These are phyloP conservation scores for Amniataba percoides DNA, from an alignment of 2,797 vertebrate genomes.

Conservation along the genomic window DNA sequence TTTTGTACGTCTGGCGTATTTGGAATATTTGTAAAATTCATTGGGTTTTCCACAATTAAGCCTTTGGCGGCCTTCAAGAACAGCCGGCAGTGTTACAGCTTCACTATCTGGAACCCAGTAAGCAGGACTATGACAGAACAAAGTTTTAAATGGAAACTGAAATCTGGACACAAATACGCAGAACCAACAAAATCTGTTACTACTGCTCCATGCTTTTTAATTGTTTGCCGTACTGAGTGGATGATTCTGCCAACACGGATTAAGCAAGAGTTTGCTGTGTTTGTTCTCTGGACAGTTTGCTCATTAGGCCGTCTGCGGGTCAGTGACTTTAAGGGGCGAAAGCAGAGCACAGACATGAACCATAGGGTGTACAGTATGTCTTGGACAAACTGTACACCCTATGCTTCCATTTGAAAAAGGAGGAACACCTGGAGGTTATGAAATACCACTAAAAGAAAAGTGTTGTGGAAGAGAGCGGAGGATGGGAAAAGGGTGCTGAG, in stretches of 20 bases:
- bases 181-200: background rate
- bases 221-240: background rate
- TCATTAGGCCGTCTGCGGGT: background rate
- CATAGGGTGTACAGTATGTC: background rate
- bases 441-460: background rate
- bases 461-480: constrained; percentile 9
- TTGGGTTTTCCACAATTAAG: background rate
- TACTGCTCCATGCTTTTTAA: background rate
- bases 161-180: background rate
- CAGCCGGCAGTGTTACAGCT: background rate
- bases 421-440: background rate
- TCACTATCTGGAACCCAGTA: background rate
- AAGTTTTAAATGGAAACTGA: background rate
- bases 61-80: background rate
- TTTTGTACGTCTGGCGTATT: background rate
- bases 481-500: constrained; percentile 46
- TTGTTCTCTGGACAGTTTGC: background rate
- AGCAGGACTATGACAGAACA: background rate
- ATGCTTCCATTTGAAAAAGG: too few species aligned
- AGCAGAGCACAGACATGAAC: background rate
- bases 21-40: background rate
- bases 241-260: background rate
- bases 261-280: background rate
- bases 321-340: background rate
- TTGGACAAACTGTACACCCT: too few species aligned